Conservation (phyloP, 2,113 vertebrate species). For the Toxotes chatareus region DNA sequence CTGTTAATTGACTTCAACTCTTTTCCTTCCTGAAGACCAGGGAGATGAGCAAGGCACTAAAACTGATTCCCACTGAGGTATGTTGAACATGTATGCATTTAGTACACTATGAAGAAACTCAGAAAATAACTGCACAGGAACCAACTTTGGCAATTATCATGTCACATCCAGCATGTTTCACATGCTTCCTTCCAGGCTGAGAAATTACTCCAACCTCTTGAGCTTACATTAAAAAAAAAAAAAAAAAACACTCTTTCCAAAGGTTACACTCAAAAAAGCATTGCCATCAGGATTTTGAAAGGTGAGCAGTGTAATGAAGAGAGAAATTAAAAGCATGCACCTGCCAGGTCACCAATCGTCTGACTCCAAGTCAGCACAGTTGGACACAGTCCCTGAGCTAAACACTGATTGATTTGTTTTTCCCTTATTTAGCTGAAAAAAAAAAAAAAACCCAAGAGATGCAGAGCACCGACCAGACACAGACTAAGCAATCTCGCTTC, state of each 20-base stretch:
- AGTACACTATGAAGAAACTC: too few species aligned
- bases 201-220: not conserved
- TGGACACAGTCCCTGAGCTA: not conserved
- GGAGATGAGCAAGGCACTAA: not conserved
- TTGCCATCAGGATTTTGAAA: constrained; percentile 14
- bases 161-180: too few species aligned
- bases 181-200: not conserved
- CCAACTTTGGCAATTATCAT: not conserved
- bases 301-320: constrained; percentile 6
- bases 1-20: constrained; percentile 3
- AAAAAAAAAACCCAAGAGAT: constrained; percentile 18
- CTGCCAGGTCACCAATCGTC: constrained; percentile 26
- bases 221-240: not conserved
- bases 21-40: not conserved
- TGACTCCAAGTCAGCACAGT: constrained; percentile 39
- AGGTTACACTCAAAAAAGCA: not conserved
- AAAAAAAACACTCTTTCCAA: not conserved
- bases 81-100: not conserved
- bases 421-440: constrained; percentile 49
- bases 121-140: not conserved
- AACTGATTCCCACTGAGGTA: not conserved
- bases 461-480: constrained; percentile 19
- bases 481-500: constrained; percentile 27
- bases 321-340: constrained; percentile 23
- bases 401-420: constrained; percentile 63